Evolutionary conservation across 2,888 invertebrate species (phyloP), one percentile per base, ranked within the genome.

Genomic region (Ecliptopera silaceata): DNA sequence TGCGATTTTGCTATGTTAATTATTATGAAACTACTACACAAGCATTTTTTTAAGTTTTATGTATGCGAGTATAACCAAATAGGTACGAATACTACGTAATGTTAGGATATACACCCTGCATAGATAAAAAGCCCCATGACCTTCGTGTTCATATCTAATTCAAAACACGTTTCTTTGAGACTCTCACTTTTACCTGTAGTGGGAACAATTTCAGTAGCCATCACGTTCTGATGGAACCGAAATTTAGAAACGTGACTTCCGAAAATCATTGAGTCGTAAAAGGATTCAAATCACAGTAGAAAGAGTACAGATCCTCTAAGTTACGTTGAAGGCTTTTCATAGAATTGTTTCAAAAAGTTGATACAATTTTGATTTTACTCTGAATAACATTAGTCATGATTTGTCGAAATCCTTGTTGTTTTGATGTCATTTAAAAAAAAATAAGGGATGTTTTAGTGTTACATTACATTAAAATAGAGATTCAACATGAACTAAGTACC

Each of bases 141-240:
- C 44, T 13, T 31, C 29, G 18, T 41, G 32, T 22, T 26, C 22
- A 17, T 39, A 31, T 13, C 42, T 42, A 44, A 59, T 59, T 59
- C 59, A 22, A 54, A 59, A 46, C 54, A 59, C 59, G 54, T 46
- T 39, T 49, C 13, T 12, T 29, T 20, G 44, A 50, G 34, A 45
- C 43, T 22, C 44, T 38, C 53, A 58, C 58, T 58, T 58, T 58
- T 51, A 50, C 54, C 55, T 55, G 54, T 47, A 54, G 59, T 59
- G 50, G 38, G 15, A 38, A 42, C 50, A 50, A 54, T 49, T 54
- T 54, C 46, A 38, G 49, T 36, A 32, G 38, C 48, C 31, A 59
- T 50, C 54, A 54, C 53, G 58, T 51, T 32, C 43, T 50, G 38
- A 11, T 42, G 50, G 54, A 42, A 55, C 50, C 46, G 50, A 55